A percentile compares a stretch with the other conserved stretches of the same genome.
Evolutionary conservation across 2,797 vertebrate genomes (phyloP).

Genomic region (Varecia variegata): DNA sequence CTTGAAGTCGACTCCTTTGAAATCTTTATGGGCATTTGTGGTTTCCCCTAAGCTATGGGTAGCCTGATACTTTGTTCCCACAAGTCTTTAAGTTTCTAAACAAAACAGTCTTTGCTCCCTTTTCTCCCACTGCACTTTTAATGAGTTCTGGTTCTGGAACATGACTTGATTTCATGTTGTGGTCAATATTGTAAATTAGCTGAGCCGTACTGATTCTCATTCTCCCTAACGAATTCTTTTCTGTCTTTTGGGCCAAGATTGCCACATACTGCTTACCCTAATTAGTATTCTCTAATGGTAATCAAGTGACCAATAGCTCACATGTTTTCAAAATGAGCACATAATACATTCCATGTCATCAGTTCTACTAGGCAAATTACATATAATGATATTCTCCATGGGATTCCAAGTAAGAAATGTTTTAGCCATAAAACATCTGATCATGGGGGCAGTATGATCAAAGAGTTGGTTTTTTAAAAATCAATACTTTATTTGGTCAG

Average conservation of each 20-base stretch:
- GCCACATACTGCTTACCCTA: neutral
- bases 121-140: constrained; percentile 7
- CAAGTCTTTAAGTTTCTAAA: constrained; percentile 30
- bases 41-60: constrained; percentile 42
- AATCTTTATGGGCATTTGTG: constrained; percentile 62
- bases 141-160: constrained; percentile 58
- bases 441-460: constrained; percentile 43
- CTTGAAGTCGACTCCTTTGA: constrained; percentile 75
- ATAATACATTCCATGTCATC: constrained; percentile 61
- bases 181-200: constrained; percentile 56
- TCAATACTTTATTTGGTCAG: constrained; percentile 34
- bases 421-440: constrained; percentile 55
- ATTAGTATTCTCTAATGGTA: constrained; percentile 62
- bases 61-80: constrained; percentile 53
- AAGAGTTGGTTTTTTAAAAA: constrained; percentile 16
- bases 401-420: constrained; percentile 49
- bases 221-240: constrained; percentile 48
- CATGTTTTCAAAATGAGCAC: constrained; percentile 65
- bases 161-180: constrained; percentile 17
- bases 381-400: constrained; percentile 39
- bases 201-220: constrained; percentile 39
- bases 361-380: constrained; percentile 64
- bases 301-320: constrained; percentile 52
- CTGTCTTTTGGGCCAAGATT: constrained; percentile 47
- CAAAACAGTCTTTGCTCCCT: constrained; percentile 39